phyloP scores from a whole-genome alignment of 2,797 vertebrate genomes.

The Intellagama lesueurii region DNA sequence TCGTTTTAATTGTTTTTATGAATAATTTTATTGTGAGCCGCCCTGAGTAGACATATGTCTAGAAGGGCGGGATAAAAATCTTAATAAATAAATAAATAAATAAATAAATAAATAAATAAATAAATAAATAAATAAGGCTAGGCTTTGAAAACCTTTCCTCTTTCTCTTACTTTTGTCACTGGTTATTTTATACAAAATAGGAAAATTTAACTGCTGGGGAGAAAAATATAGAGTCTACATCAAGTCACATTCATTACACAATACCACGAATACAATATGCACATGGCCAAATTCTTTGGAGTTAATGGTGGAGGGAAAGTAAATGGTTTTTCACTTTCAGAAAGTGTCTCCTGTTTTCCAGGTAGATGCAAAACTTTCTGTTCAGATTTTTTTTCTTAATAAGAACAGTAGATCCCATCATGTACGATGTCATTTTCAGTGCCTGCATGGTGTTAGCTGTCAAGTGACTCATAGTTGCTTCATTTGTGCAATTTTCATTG shows the following conservation, averaged over 20 bases:
- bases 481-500: neutral
- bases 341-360: neutral
- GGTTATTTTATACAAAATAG: neutral
- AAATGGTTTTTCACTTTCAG: neutral
- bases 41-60: too few species aligned
- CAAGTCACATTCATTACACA: neutral
- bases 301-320: too few species aligned
- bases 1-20: too few species aligned
- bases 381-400: neutral
- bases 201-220: neutral
- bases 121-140: too few species aligned
- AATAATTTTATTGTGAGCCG: too few species aligned
- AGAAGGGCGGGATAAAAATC: too few species aligned
- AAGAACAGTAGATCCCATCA: neutral
- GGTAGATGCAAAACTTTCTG: neutral
- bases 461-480: neutral
- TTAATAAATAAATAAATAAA: too few species aligned
- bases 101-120: too few species aligned
- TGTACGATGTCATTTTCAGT: neutral
- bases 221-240: too few species aligned
- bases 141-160: neutral
- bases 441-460: neutral
- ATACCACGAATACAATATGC: neutral
- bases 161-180: neutral
- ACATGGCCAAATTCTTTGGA: neutral